Conservation (phyloP, 2,888 invertebrate species). For the Aplocera efformata region DNA sequence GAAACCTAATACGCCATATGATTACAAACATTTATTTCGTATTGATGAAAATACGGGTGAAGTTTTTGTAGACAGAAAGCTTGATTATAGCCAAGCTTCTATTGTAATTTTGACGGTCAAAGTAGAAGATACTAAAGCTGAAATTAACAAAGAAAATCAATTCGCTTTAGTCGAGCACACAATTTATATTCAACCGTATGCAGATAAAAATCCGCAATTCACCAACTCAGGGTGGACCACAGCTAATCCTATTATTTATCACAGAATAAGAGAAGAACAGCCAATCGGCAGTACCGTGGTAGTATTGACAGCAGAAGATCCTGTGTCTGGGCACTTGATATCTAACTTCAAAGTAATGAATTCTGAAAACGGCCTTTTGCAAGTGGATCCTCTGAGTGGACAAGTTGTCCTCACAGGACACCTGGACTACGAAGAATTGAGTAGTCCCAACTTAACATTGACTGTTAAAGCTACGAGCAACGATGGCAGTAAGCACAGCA, state of each 20-base stretch:
- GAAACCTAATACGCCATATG: slow-evolving; percentile 80
- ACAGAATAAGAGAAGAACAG: slow-evolving; percentile 87
- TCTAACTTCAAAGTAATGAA: slow-evolving; percentile 81
- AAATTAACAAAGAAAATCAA: slow-evolving; percentile 82
- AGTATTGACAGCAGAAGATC: slow-evolving; percentile 85
- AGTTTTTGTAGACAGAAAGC: slow-evolving; percentile 83
- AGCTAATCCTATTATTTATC: slow-evolving; percentile 83
- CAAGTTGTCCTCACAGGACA: slow-evolving; percentile 86
- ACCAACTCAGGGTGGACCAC: slow-evolving; percentile 86
- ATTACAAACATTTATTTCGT: slow-evolving; percentile 84
- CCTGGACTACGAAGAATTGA: slow-evolving; percentile 88
- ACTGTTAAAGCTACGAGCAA: slow-evolving; percentile 79
- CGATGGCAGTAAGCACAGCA: slow-evolving; percentile 79
- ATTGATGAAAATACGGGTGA: slow-evolving; percentile 86
- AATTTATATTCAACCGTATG: slow-evolving; percentile 88
- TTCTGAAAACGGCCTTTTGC: slow-evolving; percentile 76
- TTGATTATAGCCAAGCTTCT: slow-evolving; percentile 87
- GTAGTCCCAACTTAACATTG: slow-evolving; percentile 78
- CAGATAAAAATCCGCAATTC: slow-evolving; percentile 88
- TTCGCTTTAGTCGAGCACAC: slow-evolving; percentile 85
- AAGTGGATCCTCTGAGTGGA: slow-evolving; percentile 84
- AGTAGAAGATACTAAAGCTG: slow-evolving; percentile 86
- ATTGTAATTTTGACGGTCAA: slow-evolving; percentile 87
- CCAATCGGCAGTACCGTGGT: slow-evolving; percentile 86
- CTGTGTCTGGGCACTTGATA: slow-evolving; percentile 82